Evolutionary conservation across 1,140 invertebrate species (phyloP).

Genomic region (Meloidogyne hapla): DNA sequence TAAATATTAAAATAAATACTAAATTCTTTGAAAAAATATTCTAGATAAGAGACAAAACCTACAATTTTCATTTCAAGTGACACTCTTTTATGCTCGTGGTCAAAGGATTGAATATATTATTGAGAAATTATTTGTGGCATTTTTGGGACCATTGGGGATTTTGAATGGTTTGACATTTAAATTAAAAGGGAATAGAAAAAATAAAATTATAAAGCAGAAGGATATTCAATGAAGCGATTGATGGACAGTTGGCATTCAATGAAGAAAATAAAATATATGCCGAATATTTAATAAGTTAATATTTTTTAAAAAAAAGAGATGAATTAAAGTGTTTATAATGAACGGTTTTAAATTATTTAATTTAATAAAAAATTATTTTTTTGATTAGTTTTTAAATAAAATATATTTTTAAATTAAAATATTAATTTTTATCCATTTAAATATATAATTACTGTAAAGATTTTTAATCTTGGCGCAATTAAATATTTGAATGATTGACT

Average conservation of each 20-base stretch:
- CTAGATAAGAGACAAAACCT: background rate
- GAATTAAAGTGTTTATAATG: no score
- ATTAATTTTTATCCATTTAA: no score
- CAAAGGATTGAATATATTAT: background rate
- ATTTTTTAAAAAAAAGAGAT: background rate
- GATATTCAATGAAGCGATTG: background rate
- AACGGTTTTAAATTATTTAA: no score
- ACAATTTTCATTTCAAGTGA: background rate
- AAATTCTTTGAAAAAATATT: background rate
- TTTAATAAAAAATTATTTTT: no score
- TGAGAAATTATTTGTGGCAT: background rate
- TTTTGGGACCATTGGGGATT: constrained; percentile 4
- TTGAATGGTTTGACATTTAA: background rate
- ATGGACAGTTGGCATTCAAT: background rate
- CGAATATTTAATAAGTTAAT: background rate
- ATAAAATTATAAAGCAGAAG: background rate
- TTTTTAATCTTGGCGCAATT: no score
- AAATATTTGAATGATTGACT: no score
- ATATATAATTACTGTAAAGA: no score
- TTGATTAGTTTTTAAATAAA: no score
- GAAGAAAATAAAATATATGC: background rate
- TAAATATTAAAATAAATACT: background rate
- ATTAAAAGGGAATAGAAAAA: background rate
- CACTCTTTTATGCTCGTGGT: background rate
- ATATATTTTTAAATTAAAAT: no score